Base-by-base conservation (phyloP, 2,797 vertebrate species). In the Rousettus madagascariensis region DNA sequence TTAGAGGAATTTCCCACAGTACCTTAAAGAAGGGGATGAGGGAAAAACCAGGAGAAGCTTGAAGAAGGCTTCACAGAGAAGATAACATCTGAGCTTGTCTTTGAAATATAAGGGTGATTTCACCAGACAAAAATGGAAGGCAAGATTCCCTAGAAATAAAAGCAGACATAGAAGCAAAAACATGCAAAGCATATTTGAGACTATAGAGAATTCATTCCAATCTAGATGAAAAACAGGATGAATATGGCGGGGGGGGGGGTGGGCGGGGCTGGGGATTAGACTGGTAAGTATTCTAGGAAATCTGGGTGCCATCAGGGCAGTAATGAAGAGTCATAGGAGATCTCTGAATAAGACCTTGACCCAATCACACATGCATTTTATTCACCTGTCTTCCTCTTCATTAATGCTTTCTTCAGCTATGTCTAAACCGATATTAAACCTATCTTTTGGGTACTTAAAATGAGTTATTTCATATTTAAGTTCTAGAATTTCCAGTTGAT, bases 371-470 rank as follows among this genome's bases (percentile, higher is more conserved):
- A 0, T 26, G 15, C 38, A 26, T 41, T 79, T 91, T 72, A 72
- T n/a, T 82, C 28, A 26, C 22, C 8, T 84, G 7, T 19, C 61
- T 95, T 94, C n/a, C 33, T 66, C n/a, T 85, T 90, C 51, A 65
- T 20, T 61, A 61, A 82, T 41, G n/a, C 33, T 86, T 80, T 65
- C 86, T 94, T 96, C 30, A 68, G 6, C 86, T 82, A 16, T 91
- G n/a, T 88, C 88, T 95, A 74, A 80, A 80, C 13, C 7, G 3
- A 33, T 49, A 15, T 30, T 61, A 84, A n/a, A 24, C 8, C 41
- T 82, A 61, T 61, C 36, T 75, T 78, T 68, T 15, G 19, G 6
- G 20, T 51, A n/a, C 51, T 77, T 92, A 90, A 78, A 82, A 57
- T 61, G 4, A 26, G 9, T 46, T 30, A 66, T 16, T 65, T 79